phyloP scores from a whole-genome alignment of 1,140 invertebrate genomes.

The Macrobrachium nipponense region DNA sequence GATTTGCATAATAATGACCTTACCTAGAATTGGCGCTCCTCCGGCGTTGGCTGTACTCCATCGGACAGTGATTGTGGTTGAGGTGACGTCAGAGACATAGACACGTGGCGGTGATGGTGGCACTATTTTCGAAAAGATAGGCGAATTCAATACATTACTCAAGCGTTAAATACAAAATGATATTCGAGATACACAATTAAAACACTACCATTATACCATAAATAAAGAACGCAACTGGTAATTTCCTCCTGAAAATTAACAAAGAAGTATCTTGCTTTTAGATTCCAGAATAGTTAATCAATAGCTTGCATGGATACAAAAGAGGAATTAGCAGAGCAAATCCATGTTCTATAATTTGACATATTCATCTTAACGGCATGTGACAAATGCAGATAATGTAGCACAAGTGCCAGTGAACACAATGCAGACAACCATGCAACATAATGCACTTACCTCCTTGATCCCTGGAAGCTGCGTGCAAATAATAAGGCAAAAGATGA shows the following conservation, averaged over 20 bases:
- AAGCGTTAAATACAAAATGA: background rate
- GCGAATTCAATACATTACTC: background rate
- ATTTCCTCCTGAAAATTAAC: too few species aligned
- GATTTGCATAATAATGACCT: background rate
- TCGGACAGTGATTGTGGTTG: slow-evolving; percentile 42
- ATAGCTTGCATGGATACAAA: too few species aligned
- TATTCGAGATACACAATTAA: background rate
- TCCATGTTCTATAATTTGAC: too few species aligned
- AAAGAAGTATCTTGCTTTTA: too few species aligned
- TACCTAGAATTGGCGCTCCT: slow-evolving; percentile 39
- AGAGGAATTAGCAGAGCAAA: too few species aligned
- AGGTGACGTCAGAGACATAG: slow-evolving; percentile 47
- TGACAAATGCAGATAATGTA: too few species aligned
- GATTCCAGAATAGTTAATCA: too few species aligned
- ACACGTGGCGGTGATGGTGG: slow-evolving; percentile 42
- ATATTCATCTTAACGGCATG: background rate
- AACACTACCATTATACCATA: background rate
- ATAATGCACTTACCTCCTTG: slow-evolving; percentile 50
- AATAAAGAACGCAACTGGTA: background rate
- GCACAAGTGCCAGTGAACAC: too few species aligned
- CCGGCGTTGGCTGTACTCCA: slow-evolving; percentile 32
- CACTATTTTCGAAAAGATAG: slow-evolving; percentile 11
- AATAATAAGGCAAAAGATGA: slow-evolving; percentile 22
- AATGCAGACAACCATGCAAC: too few species aligned
- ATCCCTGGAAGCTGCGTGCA: slow-evolving; percentile 53